Evolutionary conservation across 1,140 invertebrate species (phyloP).

Genomic region (Goniozus legneri): DNA sequence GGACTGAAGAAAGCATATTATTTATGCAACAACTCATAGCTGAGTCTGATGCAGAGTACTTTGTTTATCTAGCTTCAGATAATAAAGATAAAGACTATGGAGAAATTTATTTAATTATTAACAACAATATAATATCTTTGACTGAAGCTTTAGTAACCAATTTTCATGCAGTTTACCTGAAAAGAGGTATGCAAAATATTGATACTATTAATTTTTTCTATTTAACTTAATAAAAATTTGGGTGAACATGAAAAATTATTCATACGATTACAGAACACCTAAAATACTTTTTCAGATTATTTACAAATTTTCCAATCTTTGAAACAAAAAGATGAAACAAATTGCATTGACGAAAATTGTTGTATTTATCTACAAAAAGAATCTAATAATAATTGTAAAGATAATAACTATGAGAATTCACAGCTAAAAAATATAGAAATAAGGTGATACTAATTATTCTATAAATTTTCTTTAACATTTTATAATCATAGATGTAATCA

Average conservation of each 20-base stretch:
- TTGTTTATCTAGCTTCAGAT: conserved; percentile 24
- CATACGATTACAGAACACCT: neutral
- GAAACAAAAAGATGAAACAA: conserved; percentile 5
- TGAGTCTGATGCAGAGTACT: conserved; percentile 25
- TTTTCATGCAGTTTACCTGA: conserved; percentile 27
- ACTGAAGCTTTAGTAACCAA: conserved; percentile 27
- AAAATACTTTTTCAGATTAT: conserved; percentile 3
- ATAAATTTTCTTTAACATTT: no score
- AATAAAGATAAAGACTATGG: conserved; percentile 27
- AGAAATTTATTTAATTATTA: conserved; percentile 36
- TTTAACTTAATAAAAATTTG: neutral
- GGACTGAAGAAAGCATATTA: conserved; percentile 25
- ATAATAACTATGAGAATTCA: conserved; percentile 1
- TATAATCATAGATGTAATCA: conserved; percentile 12
- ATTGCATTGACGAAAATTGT: conserved; percentile 5
- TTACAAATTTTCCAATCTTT: conserved; percentile 14
- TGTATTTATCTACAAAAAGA: conserved; percentile 3
- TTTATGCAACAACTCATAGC: conserved; percentile 29
- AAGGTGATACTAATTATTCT: neutral
- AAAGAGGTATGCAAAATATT: conserved; percentile 17
- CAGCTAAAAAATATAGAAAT: neutral
- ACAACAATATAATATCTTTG: conserved; percentile 24
- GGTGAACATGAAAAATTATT: no score
- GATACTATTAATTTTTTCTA: neutral
- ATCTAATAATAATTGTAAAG: neutral